These are phyloP conservation scores for Sinocyclocheilus maitianheensis DNA, from an alignment of 2,113 vertebrate genomes.

Conservation along the genomic window DNA sequence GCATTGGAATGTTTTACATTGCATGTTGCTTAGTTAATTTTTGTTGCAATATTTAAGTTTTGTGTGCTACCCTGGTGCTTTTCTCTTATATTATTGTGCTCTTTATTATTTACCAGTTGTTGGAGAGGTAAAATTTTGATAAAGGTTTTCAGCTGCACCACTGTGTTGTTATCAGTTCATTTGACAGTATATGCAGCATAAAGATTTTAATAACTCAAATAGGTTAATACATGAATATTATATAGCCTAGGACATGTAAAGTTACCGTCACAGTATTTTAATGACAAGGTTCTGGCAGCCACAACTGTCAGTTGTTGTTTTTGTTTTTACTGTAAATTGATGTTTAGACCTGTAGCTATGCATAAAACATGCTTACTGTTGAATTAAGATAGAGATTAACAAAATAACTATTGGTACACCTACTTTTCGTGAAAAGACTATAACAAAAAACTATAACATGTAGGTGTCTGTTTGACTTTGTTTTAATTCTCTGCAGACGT, in stretches of 20 bases:
- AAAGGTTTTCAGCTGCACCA: background rate
- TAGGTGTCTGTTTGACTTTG: background rate
- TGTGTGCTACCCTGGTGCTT: background rate
- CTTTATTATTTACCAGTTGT: background rate
- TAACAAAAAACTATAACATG: background rate
- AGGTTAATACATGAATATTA: background rate
- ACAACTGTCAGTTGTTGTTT: background rate
- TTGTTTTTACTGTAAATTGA: background rate
- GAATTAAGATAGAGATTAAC: background rate
- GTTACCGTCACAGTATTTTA: background rate
- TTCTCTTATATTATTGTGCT: background rate
- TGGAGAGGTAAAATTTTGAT: background rate
- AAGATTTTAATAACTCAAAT: background rate
- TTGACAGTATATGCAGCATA: background rate
- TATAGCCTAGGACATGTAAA: background rate
- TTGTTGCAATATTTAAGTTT: background rate
- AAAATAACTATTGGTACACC: background rate
- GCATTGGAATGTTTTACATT: background rate
- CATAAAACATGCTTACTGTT: background rate
- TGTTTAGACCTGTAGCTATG: background rate
- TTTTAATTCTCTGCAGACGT: constrained; percentile 74
- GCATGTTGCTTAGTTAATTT: too few species aligned
- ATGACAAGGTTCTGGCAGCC: background rate
- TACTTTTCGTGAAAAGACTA: background rate
- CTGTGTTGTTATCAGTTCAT: background rate